Evolutionary conservation across 2,113 vertebrate genomes (phyloP).

Genomic region (Sinocyclocheilus maitianheensis): DNA sequence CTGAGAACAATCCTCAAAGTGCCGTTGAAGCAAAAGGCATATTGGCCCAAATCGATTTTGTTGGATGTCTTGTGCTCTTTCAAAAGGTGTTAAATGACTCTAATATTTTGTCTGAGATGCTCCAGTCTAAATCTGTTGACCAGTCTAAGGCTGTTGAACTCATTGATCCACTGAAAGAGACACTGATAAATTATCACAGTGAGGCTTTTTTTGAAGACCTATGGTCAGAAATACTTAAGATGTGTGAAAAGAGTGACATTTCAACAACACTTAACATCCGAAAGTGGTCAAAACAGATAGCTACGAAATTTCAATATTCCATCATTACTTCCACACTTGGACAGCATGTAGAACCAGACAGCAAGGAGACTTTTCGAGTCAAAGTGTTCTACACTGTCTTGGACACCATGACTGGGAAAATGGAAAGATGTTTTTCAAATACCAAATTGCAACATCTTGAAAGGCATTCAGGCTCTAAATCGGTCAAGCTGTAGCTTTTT

Average conservation of each 20-base stretch:
- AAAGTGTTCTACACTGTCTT: constrained; percentile 36
- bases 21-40: constrained; percentile 42
- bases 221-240: not conserved
- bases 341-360: constrained; percentile 44
- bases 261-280: not conserved
- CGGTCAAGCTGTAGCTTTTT: constrained; percentile 26
- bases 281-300: not conserved
- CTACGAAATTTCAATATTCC: constrained; percentile 24
- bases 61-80: constrained; percentile 44
- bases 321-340: constrained; percentile 28
- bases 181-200: constrained; percentile 5
- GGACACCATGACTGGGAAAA: constrained; percentile 35
- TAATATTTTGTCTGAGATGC: constrained; percentile 44
- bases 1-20: constrained; percentile 42
- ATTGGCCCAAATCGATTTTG: constrained; percentile 52
- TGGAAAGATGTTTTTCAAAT: constrained; percentile 41
- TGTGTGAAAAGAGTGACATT: not conserved
- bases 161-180: constrained; percentile 20
- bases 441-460: constrained; percentile 39
- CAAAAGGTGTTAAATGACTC: constrained; percentile 37
- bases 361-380: constrained; percentile 23
- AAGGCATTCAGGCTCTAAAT: constrained; percentile 46
- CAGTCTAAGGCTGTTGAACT: constrained; percentile 31
- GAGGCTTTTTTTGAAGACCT: not conserved
- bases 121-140: constrained; percentile 47